A percentile compares a stretch with the other conserved stretches of the same genome.
Conservation (phyloP, 2,888 invertebrate genomes). For the Gerris lacustris region DNA sequence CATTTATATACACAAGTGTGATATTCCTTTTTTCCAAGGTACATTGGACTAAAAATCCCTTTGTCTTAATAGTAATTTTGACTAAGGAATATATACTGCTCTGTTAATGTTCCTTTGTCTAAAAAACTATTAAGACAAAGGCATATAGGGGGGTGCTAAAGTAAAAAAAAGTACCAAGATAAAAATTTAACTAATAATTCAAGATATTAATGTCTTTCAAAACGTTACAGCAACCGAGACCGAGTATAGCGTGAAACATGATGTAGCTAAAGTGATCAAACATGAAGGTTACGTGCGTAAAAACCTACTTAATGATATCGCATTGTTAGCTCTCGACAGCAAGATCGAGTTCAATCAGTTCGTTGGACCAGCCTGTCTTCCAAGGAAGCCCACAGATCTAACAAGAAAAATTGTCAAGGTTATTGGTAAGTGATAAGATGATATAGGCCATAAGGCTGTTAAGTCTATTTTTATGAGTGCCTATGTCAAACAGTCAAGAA, state of each 20-base stretch:
- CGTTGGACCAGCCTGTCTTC: conserved; percentile 7
- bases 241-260: not conserved
- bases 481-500: not conserved
- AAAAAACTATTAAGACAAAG: too few species aligned
- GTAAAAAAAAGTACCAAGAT: too few species aligned
- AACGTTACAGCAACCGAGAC: not conserved
- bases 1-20: too few species aligned
- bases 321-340: not conserved
- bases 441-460: not conserved
- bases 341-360: conserved; percentile 8
- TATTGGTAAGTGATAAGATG: not conserved
- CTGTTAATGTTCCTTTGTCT: too few species aligned
- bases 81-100: too few species aligned
- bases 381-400: not conserved
- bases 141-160: too few species aligned
- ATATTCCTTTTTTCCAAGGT: too few species aligned
- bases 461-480: too few species aligned
- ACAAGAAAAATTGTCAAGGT: not conserved
- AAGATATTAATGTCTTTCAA: too few species aligned
- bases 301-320: not conserved
- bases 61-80: too few species aligned
- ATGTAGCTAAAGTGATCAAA: not conserved
- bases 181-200: too few species aligned
- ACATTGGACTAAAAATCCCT: too few species aligned
- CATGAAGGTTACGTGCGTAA: not conserved